Evolutionary conservation across 2,888 invertebrate species (phyloP).

Genomic region (Platycnemis pennipes): DNA sequence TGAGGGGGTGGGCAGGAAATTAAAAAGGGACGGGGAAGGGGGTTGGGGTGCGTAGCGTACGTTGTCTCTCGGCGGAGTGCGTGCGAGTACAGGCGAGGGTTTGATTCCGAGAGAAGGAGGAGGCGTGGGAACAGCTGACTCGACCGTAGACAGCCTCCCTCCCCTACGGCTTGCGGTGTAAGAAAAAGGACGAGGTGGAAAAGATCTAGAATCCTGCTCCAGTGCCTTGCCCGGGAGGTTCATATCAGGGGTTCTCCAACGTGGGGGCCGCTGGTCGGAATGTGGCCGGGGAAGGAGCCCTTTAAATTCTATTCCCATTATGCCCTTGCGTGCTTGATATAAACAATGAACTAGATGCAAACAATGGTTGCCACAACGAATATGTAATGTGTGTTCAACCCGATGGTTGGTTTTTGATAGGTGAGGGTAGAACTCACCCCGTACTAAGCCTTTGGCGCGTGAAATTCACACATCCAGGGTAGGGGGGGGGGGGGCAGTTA

Average conservation of each 20-base stretch:
- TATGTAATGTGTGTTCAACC: too few species aligned
- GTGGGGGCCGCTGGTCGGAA: background rate
- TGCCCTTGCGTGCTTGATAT: too few species aligned
- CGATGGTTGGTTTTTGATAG: too few species aligned
- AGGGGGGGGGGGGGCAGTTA: too few species aligned
- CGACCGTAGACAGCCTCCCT: background rate
- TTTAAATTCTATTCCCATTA: too few species aligned
- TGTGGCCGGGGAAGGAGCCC: background rate
- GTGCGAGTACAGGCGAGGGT: background rate
- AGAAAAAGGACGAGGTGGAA: background rate
- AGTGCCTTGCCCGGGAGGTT: background rate
- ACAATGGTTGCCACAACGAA: too few species aligned
- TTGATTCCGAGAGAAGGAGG: background rate
- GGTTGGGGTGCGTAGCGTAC: background rate
- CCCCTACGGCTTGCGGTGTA: background rate
- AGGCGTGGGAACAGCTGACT: conserved; percentile 67
- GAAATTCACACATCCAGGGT: too few species aligned
- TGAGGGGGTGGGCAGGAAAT: background rate
- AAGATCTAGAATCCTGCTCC: background rate
- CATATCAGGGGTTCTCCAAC: background rate
- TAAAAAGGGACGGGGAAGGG: background rate
- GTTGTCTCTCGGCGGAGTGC: background rate
- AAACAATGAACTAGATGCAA: too few species aligned
- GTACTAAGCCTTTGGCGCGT: too few species aligned
- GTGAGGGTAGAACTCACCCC: too few species aligned